Evolutionary conservation across 2,113 vertebrate genomes (phyloP), one percentile per base, ranked within the genome.

Genomic region (Strigops habroptila): DNA sequence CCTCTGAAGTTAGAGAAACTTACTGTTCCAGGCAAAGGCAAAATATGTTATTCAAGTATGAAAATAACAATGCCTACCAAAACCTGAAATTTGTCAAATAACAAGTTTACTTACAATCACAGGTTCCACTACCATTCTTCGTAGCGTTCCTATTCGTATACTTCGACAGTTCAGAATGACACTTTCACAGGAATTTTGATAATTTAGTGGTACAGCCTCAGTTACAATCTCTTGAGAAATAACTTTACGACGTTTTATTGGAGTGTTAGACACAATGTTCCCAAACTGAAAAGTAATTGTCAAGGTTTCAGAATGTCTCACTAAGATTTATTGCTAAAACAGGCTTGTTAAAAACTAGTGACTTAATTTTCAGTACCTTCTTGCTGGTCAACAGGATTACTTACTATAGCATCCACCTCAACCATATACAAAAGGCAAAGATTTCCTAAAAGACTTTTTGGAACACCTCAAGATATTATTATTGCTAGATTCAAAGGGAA

Each of bases 151-250:
- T 60, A 99, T 98, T 37, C 99, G 96, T 53, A 99, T 98, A 80
- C 99, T 99, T 31, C 99, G 98, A 93, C 99, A 99, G 89, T 98
- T 97, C 96, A 99, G 97, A 62, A 99, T 99, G 95, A 99, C 98
- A 79, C 98, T 99, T 94, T 98, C 98, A 96, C 92, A 98, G 37
- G 97, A 86, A 74, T 76, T 97, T 78, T 84, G 95, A 14, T 96
- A 97, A 82, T 69, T 97, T 27, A 95, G 78, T 74, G 97, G 80
- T 30, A 86, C 39, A 49, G 96, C 15, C 65, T 98, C 97, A 1
- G 94, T 74, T 75, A 78, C 69, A 57, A 94, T 77, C 92, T 98
- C 98, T 95, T 97, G 97, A 92, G 96, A 81, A 81, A 91, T 90
- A 64, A 99, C 31, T 94, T 98, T 99, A 41, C 98, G 97, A n/a